Base-by-base conservation (phyloP, 2,797 vertebrate genomes). In the Amphiprion clarkii region DNA sequence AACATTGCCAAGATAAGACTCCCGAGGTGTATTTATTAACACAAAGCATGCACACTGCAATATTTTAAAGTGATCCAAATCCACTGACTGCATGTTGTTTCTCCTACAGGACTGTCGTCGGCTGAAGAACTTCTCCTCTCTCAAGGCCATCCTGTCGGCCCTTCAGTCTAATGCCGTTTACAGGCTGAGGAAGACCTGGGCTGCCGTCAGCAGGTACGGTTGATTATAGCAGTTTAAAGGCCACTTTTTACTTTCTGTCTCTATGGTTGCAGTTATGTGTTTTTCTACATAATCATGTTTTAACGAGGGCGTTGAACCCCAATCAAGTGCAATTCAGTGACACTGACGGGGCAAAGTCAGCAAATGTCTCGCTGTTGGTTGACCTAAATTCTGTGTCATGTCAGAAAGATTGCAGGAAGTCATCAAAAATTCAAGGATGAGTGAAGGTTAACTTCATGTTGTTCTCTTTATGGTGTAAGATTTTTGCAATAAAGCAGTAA, bases 121-220 rank as follows among this genome's bases (percentile, higher is more conserved):
- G 16, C 74, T 97, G 75, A 95, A 95, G 76, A 97, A 97, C 79
- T 96, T 97, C 91, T 96, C 96, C 1, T 97, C 96, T 3, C 85
- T 97, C 40, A 89, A 91, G 2, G 96, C 96, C 1, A 95, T 97
- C 81, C 91, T 97, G 75, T 97, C 96, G 0, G 96, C 96, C 31
- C 94, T 97, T 58, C 96, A 97, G 78, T 96, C 96, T 3, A 95
- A 95, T 13, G 93, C 96, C 0, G 87, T 97, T 69, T 96, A 96
- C 88, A 84, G 96, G 66, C 92, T 97, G 67, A 96, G 96, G 70
- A 95, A 93, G 86, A 95, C 96, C 73, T 97, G 96, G 96, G 87
- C 90, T 5, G 85, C 81, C 12, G 93, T 95, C 5, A 86, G 74
- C 89, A 93, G 93, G 94, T 95, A 62, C 62, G 53, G 48, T 31